Evolutionary conservation across 1,140 invertebrate genomes (phyloP), one percentile per base, ranked within the genome.

Genomic region (Drosophila tsacasi): DNA sequence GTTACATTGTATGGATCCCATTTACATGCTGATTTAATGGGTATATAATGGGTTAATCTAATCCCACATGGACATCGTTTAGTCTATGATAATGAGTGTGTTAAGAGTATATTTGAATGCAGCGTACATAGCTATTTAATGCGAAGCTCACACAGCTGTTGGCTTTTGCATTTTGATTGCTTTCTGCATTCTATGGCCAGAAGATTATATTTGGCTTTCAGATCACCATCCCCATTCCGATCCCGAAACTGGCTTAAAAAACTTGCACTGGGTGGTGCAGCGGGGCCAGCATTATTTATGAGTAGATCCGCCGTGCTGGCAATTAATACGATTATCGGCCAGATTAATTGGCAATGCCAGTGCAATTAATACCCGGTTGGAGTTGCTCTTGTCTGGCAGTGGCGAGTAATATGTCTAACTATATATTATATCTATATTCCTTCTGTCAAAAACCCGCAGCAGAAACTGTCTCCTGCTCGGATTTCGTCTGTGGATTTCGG

Each of bases 311-410:
- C 46, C 37, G 54, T 21, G 47, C 42, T 50, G 66, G 68, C 72
- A 83, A 89, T 89, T 83, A 81, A 89, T 83, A 78, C 77, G 83
- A 87, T 89, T 89, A 83, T 83, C 84, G 72, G 82, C 46, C 81
- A 75, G 84, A 87, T 89, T 81, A 87, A 89, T 87, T 87, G 83
- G 65, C 76, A 83, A 72, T 87, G 59, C 46, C 63, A 80, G 27
- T 80, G 72, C 77, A 87, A 87, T 87, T 87, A 80, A 83, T 87
- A 63, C 68, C 30, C 52, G 63, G 60, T 47, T 13, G 66, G 17
- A 47, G 44, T 49, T 66, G 47, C 62, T 37, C 66, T 50, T 67
- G 62, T 60, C 67, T 67, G 40, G 1, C 3, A 64, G 63, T 59
- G 30, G 47, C 47, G 12, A 17, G 2, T 46, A 49, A 67, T 64